phyloP scores from a whole-genome alignment of 2,888 invertebrate genomes.

The Eristalis intricaria region DNA sequence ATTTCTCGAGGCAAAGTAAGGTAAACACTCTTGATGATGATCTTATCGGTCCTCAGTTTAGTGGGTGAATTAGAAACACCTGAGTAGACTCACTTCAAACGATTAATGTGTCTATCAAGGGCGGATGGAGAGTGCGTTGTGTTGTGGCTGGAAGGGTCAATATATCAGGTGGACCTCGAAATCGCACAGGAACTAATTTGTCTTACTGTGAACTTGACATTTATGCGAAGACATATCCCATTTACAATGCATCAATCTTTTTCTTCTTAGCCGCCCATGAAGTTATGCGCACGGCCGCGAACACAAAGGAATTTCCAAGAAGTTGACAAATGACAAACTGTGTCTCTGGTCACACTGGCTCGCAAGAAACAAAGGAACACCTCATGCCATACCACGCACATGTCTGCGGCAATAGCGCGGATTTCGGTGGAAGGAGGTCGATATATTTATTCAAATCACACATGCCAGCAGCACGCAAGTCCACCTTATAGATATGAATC shows the following conservation, averaged over 20 bases:
- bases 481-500: constrained; percentile 47
- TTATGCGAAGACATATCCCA: constrained; percentile 7
- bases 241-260: constrained; percentile 46
- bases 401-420: constrained; percentile 42
- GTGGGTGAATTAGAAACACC: constrained; percentile 1
- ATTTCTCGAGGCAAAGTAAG: background rate
- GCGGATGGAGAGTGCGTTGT: background rate
- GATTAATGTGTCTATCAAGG: constrained; percentile 11
- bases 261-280: constrained; percentile 13
- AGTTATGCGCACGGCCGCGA: constrained; percentile 36
- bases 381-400: background rate
- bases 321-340: constrained; percentile 7
- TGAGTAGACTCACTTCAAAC: background rate
- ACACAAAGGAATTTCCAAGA: constrained; percentile 47
- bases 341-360: background rate
- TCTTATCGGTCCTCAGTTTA: background rate
- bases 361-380: constrained; percentile 21
- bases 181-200: background rate
- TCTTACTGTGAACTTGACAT: constrained; percentile 40
- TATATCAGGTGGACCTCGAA: too few species aligned
- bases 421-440: constrained; percentile 9
- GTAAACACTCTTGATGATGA: background rate
- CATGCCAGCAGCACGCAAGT: constrained; percentile 20
- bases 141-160: background rate
- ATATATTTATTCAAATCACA: constrained; percentile 55